A percentile compares a stretch with the other conserved stretches of the same genome.
Evolutionary conservation across 2,888 invertebrate genomes (phyloP).

Genomic region (Phengaris arion): DNA sequence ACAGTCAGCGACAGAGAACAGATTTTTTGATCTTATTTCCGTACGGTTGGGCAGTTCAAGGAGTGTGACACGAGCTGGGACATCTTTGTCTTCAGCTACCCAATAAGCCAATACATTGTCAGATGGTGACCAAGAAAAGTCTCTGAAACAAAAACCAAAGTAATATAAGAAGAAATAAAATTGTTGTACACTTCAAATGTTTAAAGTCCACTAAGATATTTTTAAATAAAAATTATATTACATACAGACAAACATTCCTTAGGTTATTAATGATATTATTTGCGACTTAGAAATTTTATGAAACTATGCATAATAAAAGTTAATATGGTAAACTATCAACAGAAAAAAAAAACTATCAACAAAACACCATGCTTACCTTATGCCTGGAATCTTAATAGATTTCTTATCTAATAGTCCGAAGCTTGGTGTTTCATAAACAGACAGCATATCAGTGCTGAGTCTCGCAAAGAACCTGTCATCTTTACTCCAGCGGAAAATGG

Average conservation of each 20-base stretch:
- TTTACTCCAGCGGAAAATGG: constrained; percentile 97
- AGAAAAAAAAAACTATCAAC: constrained; percentile 1
- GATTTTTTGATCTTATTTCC: constrained; percentile 94
- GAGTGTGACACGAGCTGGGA: constrained; percentile 96
- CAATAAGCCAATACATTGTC: constrained; percentile 98
- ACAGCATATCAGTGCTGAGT: constrained; percentile 89
- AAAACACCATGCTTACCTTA: constrained; percentile 66
- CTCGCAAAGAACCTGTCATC: constrained; percentile 97
- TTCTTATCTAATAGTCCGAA: constrained; percentile 97
- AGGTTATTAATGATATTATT: too few species aligned
- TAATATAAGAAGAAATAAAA: too few species aligned
- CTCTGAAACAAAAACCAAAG: constrained; percentile 69
- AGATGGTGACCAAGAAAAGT: constrained; percentile 99
- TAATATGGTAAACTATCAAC: background rate
- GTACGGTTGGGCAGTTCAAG: constrained; percentile 94
- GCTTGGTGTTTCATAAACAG: constrained; percentile 97
- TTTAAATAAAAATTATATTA: too few species aligned
- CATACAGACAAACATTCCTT: too few species aligned
- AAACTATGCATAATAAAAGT: background rate
- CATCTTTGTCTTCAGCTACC: constrained; percentile 98
- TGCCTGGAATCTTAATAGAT: constrained; percentile 93
- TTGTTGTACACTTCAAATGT: too few species aligned
- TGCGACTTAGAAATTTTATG: too few species aligned
- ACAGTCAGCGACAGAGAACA: constrained; percentile 98
- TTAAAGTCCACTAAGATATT: too few species aligned